phyloP scores from a whole-genome alignment of 92 coral and sea anemone genomes.

The Nematostella vectensis region DNA sequence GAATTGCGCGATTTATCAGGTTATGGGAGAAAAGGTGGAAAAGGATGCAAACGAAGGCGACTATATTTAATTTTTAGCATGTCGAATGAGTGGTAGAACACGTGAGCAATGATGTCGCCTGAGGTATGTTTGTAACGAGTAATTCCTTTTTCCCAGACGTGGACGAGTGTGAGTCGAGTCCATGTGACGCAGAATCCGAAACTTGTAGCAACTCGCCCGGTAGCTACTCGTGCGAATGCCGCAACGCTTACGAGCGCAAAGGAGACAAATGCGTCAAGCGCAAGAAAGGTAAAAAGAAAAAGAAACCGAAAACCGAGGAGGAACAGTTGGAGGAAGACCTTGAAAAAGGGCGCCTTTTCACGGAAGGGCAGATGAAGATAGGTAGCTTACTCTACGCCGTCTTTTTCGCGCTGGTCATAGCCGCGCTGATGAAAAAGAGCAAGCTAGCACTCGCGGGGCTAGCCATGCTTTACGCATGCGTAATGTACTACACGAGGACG shows the following conservation, averaged over 20 bases:
- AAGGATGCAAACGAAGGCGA: too few species aligned
- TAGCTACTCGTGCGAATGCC: conserved; percentile 71
- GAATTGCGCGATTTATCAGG: too few species aligned
- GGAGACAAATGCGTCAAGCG: conserved; percentile 74
- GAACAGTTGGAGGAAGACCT: conserved; percentile 68
- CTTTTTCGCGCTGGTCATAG: conserved; percentile 66
- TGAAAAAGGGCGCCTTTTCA: conserved; percentile 46
- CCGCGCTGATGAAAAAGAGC: conserved; percentile 61
- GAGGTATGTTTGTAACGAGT: too few species aligned
- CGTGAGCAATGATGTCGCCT: too few species aligned
- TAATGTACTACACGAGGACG: conserved; percentile 41
- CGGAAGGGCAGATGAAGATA: conserved; percentile 59
- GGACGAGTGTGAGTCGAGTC: conserved; percentile 69
- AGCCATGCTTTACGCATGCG: conserved; percentile 44
- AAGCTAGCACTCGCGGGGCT: conserved; percentile 36
- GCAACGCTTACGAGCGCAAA: conserved; percentile 59
- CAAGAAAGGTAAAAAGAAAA: conserved; percentile 53
- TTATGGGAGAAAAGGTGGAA: too few species aligned
- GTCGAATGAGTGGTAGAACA: too few species aligned
- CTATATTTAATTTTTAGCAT: too few species aligned
- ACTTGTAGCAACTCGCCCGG: conserved; percentile 70
- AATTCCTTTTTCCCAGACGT: conserved; percentile 63
- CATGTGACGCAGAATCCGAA: conserved; percentile 59
- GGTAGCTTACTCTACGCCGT: conserved; percentile 80
- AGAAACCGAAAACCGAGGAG: conserved; percentile 36